phyloP scores from a whole-genome alignment of 1,140 invertebrate species.

The Zaprionus kolodkinae region DNA sequence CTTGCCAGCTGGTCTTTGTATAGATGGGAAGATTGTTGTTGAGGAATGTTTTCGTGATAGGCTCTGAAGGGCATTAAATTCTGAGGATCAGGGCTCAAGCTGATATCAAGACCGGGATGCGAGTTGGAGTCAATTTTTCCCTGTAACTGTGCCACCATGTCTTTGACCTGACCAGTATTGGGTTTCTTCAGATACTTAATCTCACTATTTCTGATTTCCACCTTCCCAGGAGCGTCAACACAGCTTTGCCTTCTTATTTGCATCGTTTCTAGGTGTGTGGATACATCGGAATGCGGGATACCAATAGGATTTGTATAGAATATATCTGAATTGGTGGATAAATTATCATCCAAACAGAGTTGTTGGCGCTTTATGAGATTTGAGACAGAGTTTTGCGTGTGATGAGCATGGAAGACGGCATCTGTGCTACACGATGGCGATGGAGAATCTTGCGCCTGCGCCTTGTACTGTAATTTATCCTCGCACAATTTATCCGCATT shows the following conservation, averaged over 20 bases:
- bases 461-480: conserved; percentile 69
- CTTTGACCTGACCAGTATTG: conserved; percentile 57
- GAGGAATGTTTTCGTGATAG: not conserved
- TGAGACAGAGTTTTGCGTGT: conserved; percentile 21
- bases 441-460: conserved; percentile 51
- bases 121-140: conserved; percentile 83
- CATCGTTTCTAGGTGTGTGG: conserved; percentile 11
- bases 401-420: conserved; percentile 27
- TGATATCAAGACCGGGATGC: conserved; percentile 79
- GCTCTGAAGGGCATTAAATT: not conserved
- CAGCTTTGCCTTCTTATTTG: conserved; percentile 70
- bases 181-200: conserved; percentile 84
- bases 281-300: not conserved
- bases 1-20: conserved; percentile 41
- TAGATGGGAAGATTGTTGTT: conserved; percentile 20
- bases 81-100: conserved; percentile 39
- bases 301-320: conserved; percentile 52
- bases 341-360: conserved; percentile 56
- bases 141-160: conserved; percentile 84
- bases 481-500: conserved; percentile 52
- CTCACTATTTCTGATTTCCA: conserved; percentile 68
- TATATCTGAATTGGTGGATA: conserved; percentile 21
- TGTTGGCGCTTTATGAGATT: conserved; percentile 67
- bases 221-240: conserved; percentile 81
- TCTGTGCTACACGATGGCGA: conserved; percentile 73